Evolutionary conservation across 2,888 invertebrate genomes (phyloP), one percentile per base, ranked within the genome.

Genomic region (Steinernema scapterisci): DNA sequence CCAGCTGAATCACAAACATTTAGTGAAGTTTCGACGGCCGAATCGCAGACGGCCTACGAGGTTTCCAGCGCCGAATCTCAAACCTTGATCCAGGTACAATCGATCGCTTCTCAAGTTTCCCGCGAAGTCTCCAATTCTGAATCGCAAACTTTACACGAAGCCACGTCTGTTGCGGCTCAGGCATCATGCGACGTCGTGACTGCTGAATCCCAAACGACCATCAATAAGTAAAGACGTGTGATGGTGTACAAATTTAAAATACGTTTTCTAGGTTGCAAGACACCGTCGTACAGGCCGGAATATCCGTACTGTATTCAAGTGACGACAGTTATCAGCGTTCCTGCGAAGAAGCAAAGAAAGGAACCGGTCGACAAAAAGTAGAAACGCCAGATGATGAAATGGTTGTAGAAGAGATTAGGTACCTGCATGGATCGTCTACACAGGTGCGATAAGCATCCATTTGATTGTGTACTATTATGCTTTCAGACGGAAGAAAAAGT

Each of bases 401-500:
- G 1, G 31, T 25, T 6, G 5, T 21, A 25, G 63, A 63, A 27
- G 63, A 63, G 31, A n/a, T 63, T 31, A 27, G 63, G 13, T 63
- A 63, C 27, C 19, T 63, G 6, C 63, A 63, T 27, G 63, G 63
- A 5, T 63, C 63, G 27, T 63, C 63, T 5, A 63, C 63, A 2
- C 63, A 63, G 31, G 63, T 63, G 7, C 5, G 54, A 38, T 6
- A 38, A 6, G 38, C 5, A 38, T 38, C 38, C 38, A 6, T 38
- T 9, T 9, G 38, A 6, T 38, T 38, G 3, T 38, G 3, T n/a
- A n/a, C n/a, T n/a, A 19, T 48, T 3, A 13, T 48, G 48, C 13
- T 38, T 52, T 27, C 16, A 63, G 63, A 63, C 63, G 11, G 63
- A 63, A 27, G 63, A 63, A n/a, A 63, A 11, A 19, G 31, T 54